Evolutionary conservation across 2,888 invertebrate genomes (phyloP).

Genomic region (Caenorhabditis panamensis): DNA sequence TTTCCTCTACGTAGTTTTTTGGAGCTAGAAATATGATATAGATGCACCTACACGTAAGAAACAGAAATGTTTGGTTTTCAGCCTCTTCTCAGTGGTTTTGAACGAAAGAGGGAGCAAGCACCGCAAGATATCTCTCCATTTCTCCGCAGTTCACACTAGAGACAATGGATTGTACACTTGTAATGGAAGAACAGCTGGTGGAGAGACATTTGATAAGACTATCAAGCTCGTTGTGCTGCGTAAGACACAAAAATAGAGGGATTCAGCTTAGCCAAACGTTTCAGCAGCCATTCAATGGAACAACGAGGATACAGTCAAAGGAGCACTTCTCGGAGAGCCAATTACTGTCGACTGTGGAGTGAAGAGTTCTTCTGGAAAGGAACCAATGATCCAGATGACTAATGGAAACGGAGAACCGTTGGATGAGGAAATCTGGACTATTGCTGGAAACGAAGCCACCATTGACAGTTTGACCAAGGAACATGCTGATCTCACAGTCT

Average conservation of each 20-base stretch:
- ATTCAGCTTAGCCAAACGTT: not conserved
- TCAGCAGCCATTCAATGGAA: conserved; percentile 75
- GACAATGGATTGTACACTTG: conserved; percentile 70
- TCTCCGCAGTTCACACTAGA: conserved; percentile 65
- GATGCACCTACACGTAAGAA: conserved; percentile 18
- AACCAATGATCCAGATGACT: conserved; percentile 73
- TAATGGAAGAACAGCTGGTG: conserved; percentile 65
- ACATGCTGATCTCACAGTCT: conserved; percentile 64
- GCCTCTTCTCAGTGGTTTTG: conserved; percentile 70
- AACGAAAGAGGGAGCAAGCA: conserved; percentile 62
- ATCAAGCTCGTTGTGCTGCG: conserved; percentile 68
- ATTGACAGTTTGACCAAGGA: conserved; percentile 70
- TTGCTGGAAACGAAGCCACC: conserved; percentile 73
- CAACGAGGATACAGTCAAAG: conserved; percentile 64
- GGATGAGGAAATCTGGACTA: conserved; percentile 65
- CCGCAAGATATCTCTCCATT: conserved; percentile 71
- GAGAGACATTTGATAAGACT: conserved; percentile 59
- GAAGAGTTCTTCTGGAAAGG: conserved; percentile 40
- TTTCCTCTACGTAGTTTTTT: conserved; percentile 17
- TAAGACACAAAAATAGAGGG: conserved; percentile 15
- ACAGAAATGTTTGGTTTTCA: conserved; percentile 47
- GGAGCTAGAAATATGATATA: conserved; percentile 33
- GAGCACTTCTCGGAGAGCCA: conserved; percentile 75
- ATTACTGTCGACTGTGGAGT: conserved; percentile 77
- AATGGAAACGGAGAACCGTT: conserved; percentile 73